phyloP scores from a whole-genome alignment of 2,113 vertebrate species.

The Callospermophilus lateralis region DNA sequence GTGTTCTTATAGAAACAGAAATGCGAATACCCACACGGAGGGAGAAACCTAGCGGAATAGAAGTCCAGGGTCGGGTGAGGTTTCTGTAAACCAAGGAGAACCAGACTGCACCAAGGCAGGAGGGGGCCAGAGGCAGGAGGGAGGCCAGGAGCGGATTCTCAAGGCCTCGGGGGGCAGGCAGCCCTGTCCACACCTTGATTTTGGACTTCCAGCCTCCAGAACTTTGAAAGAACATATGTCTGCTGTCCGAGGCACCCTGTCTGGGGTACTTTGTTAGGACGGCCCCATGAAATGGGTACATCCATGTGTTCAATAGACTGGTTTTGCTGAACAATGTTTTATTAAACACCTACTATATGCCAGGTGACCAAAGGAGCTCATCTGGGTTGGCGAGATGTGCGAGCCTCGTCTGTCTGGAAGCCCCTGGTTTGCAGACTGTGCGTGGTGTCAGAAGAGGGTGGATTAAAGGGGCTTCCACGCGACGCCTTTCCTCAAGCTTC shows the following conservation, averaged over 20 bases:
- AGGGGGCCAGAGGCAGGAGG: no score
- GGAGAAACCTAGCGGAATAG: accelerated
- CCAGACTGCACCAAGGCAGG: neutral
- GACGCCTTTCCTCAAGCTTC: neutral
- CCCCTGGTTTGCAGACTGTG: accelerated
- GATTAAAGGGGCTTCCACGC: accelerated
- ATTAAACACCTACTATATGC: no score
- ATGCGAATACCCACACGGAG: accelerated
- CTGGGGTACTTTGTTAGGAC: accelerated
- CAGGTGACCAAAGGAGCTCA: no score
- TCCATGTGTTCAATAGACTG: accelerated
- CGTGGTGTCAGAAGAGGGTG: neutral
- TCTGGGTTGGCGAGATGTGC: no score
- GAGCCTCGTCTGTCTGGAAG: accelerated
- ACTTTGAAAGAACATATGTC: accelerated
- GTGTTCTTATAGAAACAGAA: neutral
- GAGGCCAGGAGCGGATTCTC: accelerated
- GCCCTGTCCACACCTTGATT: neutral
- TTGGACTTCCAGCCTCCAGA: neutral
- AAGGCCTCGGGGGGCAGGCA: accelerated
- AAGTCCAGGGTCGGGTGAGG: accelerated
- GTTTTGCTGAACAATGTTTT: neutral
- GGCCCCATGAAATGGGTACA: accelerated
- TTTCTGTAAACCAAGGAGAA: accelerated
- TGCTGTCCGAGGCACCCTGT: accelerated